Conservation (phyloP, 1,140 invertebrate genomes). For the Drosophila seguyi region DNA sequence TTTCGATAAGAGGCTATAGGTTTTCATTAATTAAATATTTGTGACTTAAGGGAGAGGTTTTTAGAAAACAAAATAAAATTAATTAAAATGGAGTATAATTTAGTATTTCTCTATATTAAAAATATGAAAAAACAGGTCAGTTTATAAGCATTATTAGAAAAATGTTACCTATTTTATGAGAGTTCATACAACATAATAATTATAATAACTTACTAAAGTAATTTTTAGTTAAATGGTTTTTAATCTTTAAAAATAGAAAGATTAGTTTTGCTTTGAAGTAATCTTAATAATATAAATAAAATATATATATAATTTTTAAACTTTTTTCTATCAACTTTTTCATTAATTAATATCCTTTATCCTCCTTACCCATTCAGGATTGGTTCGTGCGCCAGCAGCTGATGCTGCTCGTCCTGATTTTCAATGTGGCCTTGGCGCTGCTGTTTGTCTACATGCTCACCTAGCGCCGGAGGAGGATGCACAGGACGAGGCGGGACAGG, state of each 20-base stretch:
- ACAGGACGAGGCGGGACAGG: constrained; percentile 58
- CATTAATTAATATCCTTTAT: too few species aligned
- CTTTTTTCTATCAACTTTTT: too few species aligned
- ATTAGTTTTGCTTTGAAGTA: background rate
- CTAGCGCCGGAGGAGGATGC: constrained; percentile 87
- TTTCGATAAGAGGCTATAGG: background rate
- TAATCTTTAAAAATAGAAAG: too few species aligned
- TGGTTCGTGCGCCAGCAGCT: constrained; percentile 99
- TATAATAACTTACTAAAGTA: background rate
- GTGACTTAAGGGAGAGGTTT: background rate
- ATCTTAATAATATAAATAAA: background rate
- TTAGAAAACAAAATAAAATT: background rate
- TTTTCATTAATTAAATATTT: constrained; percentile 6
- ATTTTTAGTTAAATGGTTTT: background rate
- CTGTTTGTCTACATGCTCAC: constrained; percentile 98
- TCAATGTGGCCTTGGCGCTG: constrained; percentile 98
- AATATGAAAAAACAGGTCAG: background rate
- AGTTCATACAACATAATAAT: background rate
- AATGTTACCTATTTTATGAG: background rate
- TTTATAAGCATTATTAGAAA: background rate
- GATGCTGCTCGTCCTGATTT: constrained; percentile 96
- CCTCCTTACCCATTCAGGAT: constrained; percentile 88
- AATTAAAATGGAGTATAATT: background rate
- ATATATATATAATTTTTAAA: background rate
- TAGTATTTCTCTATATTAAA: background rate